Evolutionary conservation across 2,888 invertebrate genomes (phyloP), one percentile per base, ranked within the genome.

Genomic region (Noctua janthe): DNA sequence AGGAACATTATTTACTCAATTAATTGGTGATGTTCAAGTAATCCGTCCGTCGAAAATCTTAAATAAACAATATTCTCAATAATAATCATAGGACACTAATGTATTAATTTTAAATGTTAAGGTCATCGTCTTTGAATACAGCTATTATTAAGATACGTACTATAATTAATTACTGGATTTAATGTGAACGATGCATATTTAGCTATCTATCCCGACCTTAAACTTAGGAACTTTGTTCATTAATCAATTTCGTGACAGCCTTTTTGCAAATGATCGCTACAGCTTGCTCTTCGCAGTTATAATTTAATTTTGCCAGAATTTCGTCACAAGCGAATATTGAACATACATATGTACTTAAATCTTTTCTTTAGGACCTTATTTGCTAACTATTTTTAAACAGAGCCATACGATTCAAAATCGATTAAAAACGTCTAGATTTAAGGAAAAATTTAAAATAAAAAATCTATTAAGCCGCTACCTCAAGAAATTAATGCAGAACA

Each of bases 31-130:
- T 81, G 56, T 81, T 69, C 67, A 81, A 76, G 76, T 80, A 78
- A 81, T 71, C 71, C 66, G 54, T 72, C 71, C 71, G n/a, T 70
- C 64, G 2, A 78, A 79, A 78, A 82, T 87, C 35, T 71, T 23
- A 80, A 62, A 82, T 54, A 74, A 73, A 79, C 62, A 70, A 56
- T 76, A 76, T 71, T 74, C 7, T 62, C 6, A 59, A 64, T 73
- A 83, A 77, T 76, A 82, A 66, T 51, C 78, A 72, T 54, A 72
- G 85, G 73, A 77, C 79, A 79, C 74, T 85, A 72, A 85, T 82
- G 71, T 70, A 77, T 73, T 78, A 59, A 78, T 76, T 80, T 62
- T 76, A 86, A 86, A 86, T 86, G 86, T 76, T 86, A 83, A 86
- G 87, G 86, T 51, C 75, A 71, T 70, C 82, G n/a, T 80, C 75